Base-by-base conservation (phyloP, 2,797 vertebrate species). In the Hoplostethus atlanticus region DNA sequence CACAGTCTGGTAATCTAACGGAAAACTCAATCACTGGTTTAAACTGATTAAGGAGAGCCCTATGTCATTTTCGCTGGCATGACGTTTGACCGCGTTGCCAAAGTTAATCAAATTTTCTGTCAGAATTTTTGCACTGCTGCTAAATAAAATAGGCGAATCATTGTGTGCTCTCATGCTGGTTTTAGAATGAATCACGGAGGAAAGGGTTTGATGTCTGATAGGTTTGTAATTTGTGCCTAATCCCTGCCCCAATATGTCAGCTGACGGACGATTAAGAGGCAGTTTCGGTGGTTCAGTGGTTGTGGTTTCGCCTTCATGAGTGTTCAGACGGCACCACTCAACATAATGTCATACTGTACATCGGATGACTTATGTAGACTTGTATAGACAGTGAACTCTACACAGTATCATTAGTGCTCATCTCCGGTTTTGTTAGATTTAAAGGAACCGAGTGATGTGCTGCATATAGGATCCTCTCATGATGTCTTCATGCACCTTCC, bases 201-300 rank as follows among this genome's bases (percentile, higher is more conserved):
- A 71, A 75, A 57, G 61, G 61, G 78, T 83, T 80, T 80, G 70
- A 81, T 65, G 72, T 73, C 44, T 64, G 68, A 36, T 55, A 13
- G 51, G 74, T 85, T 83, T 88, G 13, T 84, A 83, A 83, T 88
- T 81, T 87, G 31, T 68, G 56, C 15, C 36, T 78, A 72, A 64
- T 70, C 60, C 28, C 59, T 63, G 53, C 17, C 42, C 53, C 68
- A 36, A 40, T 16, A 62, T 60, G 71, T 75, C 76, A 63, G 42
- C 36, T 55, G 57, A 64, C 56, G 52, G 60, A 58, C 80, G 57
- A 86, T 85, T 78, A 79, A 80, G 57, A 77, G 62, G 21, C 42
- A 64, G 42, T 80, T 75, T 86, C 3, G 3, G 76, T 0, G 7
- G 66, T 73, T 9, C 44, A 5, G 63, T 4, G 16, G 69, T 69